Conservation (phyloP, 2,888 invertebrate species). For the Xylota sylvarum region DNA sequence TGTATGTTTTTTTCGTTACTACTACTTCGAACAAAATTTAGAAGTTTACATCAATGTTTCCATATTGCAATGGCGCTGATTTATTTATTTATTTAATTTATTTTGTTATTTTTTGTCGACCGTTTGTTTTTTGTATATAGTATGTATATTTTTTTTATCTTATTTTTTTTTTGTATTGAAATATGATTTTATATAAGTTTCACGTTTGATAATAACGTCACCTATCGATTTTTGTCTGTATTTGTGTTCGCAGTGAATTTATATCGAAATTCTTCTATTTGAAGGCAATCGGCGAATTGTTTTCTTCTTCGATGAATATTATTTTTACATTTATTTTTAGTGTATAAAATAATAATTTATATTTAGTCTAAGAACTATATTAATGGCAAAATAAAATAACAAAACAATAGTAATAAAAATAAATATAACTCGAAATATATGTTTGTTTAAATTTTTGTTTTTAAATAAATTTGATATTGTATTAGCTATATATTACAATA, state of each 20-base stretch:
- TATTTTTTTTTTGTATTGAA: constrained; percentile 73
- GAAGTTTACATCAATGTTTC: constrained; percentile 73
- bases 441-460: constrained; percentile 51
- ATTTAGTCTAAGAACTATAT: constrained; percentile 54
- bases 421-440: constrained; percentile 38
- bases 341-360: constrained; percentile 69
- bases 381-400: constrained; percentile 47
- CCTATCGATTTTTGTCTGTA: constrained; percentile 66
- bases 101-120: constrained; percentile 62
- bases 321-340: constrained; percentile 72
- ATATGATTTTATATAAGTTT: constrained; percentile 73
- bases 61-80: constrained; percentile 52
- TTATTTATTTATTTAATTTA: constrained; percentile 66
- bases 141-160: constrained; percentile 72
- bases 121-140: constrained; percentile 58
- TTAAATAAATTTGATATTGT: constrained; percentile 71
- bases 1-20: constrained; percentile 76
- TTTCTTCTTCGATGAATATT: constrained; percentile 78
- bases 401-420: background rate
- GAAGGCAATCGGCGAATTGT: constrained; percentile 85
- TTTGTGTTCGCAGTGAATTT: constrained; percentile 79
- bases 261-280: constrained; percentile 85
- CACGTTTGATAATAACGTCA: constrained; percentile 74
- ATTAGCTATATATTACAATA: constrained; percentile 75
- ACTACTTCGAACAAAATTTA: constrained; percentile 48